Base-by-base conservation (phyloP, 2,113 vertebrate species). In the Nestor notabilis region DNA sequence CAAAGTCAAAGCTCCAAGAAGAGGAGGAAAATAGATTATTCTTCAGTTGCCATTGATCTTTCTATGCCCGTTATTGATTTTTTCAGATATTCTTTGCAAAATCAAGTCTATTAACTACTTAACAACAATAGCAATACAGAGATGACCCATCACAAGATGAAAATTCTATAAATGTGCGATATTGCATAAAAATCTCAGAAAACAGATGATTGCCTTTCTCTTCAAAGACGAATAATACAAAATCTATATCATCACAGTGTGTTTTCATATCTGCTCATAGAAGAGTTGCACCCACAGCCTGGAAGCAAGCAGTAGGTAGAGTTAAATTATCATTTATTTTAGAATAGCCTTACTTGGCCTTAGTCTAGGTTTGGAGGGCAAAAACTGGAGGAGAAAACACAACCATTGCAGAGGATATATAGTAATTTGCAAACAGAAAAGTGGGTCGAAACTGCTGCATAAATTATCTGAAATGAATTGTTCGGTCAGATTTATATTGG, bases 401-500 rank as follows among this genome's bases (percentile, higher is more conserved):
- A 89, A 60, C 47, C 8, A 55, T 79, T 94, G 87, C 7, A 82
- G 50, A 76, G 14, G 83, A 94, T 89, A 91, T 91, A 93, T n/a
- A 91, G 65, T 64, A 80, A 96, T 95, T 94, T 95, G 13, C 49
- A 85, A 91, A 63, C 7, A 43, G 53, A 90, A 95, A 96, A 91
- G 71, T 94, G 79, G 90, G 93, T 95, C 82, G 89, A 94, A 96
- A 74, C 61, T 63, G 49, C 53, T 55, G 41, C n/a, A 91, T 91
- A 93, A 93, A 90, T 90, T 90, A 94, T 92, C 93, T 75, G 76
- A 80, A 95, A 94, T 90, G 31, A 96, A 82, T 95, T 93, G 49
- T 83, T 93, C n/a, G 0, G 91, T 83, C 53, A 85, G 28, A 76
- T 94, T 92, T 91, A 61, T 82, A 89, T 37, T 85, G 39, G 29